These are phyloP conservation scores for Tapera naevia DNA, from an alignment of 2,797 vertebrate genomes.

Conservation along the genomic window DNA sequence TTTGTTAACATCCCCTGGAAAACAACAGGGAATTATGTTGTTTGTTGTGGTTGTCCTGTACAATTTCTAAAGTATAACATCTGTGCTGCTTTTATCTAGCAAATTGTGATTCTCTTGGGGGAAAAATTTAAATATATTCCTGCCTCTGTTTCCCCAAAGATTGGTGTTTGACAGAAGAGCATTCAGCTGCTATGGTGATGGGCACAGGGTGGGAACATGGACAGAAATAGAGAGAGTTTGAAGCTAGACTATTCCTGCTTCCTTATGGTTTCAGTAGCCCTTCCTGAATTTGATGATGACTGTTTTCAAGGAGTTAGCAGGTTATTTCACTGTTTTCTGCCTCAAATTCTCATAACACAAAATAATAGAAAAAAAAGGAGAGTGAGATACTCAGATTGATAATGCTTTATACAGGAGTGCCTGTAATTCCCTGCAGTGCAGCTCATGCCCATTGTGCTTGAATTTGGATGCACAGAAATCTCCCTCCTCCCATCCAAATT, in stretches of 20 bases:
- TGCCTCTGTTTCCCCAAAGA: not conserved
- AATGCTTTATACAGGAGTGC: not conserved
- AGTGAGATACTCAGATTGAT: not conserved
- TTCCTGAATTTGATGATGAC: not conserved
- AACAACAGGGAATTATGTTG: not conserved
- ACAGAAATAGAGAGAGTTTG: conserved; percentile 19
- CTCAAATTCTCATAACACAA: not conserved
- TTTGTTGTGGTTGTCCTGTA: not conserved
- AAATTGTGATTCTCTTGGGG: not conserved
- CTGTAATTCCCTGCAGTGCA: not conserved
- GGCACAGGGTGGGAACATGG: not conserved
- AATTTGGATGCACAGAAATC: conserved; percentile 7
- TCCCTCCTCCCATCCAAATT: not conserved
- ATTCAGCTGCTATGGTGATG: conserved; percentile 44
- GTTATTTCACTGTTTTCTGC: not conserved
- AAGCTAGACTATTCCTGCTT: not conserved
- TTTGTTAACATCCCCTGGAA: not conserved
- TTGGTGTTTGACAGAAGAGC: not conserved
- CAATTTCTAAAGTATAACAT: not conserved
- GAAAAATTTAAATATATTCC: rapidly evolving
- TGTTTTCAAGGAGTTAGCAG: not conserved
- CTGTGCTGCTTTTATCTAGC: not conserved
- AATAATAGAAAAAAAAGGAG: not conserved
- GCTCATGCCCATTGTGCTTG: not conserved
- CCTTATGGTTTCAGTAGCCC: not conserved